These are phyloP conservation scores for Epirrita christyi DNA, from an alignment of 2,888 invertebrate genomes.

Conservation along the genomic window DNA sequence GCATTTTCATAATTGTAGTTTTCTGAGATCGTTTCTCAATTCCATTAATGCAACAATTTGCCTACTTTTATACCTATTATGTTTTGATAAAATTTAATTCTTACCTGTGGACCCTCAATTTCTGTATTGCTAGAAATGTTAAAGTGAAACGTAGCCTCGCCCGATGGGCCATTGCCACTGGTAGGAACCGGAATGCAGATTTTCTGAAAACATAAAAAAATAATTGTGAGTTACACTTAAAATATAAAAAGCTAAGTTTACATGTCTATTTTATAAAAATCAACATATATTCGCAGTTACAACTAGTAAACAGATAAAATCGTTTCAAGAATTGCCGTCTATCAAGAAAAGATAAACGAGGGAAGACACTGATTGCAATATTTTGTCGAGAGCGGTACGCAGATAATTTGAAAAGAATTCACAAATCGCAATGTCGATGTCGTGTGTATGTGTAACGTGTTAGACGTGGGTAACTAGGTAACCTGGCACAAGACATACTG, in stretches of 20 bases:
- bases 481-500: constrained; percentile 59
- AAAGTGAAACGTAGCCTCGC: constrained; percentile 88
- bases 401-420: constrained; percentile 55
- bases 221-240: constrained; percentile 6
- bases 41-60: not conserved
- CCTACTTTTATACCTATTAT: not conserved
- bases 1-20: constrained; percentile 28
- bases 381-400: constrained; percentile 41
- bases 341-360: constrained; percentile 26
- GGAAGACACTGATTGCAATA: constrained; percentile 27
- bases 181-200: constrained; percentile 91
- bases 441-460: constrained; percentile 49
- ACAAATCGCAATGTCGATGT: constrained; percentile 45
- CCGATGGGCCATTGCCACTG: constrained; percentile 72
- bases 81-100: not conserved
- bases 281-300: not conserved
- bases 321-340: constrained; percentile 11
- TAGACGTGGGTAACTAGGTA: constrained; percentile 49
- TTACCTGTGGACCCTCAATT: constrained; percentile 90
- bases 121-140: constrained; percentile 91
- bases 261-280: not conserved
- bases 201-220: constrained; percentile 83
- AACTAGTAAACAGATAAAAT: constrained; percentile 24
- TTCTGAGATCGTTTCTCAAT: not conserved
- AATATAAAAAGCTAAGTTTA: no score